phyloP scores from a whole-genome alignment of 2,888 invertebrate genomes.

The Venusia cambrica region DNA sequence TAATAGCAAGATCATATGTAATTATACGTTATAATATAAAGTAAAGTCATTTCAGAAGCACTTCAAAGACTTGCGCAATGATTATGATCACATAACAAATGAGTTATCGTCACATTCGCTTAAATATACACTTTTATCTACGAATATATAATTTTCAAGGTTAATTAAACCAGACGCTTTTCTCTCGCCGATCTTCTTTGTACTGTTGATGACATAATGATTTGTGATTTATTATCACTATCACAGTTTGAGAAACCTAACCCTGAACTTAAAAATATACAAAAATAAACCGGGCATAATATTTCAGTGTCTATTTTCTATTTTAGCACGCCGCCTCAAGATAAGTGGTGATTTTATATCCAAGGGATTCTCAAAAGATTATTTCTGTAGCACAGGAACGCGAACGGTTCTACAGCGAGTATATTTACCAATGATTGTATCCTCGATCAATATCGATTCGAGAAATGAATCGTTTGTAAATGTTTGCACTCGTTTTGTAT shows the following conservation, averaged over 20 bases:
- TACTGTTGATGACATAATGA: not conserved
- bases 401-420: slow-evolving; percentile 14
- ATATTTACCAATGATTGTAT: slow-evolving; percentile 17
- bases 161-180: slow-evolving; percentile 9
- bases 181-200: not conserved
- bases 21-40: not conserved
- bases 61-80: slow-evolving; percentile 13
- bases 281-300: no score
- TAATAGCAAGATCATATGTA: no score
- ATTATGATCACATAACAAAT: slow-evolving; percentile 16
- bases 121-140: slow-evolving; percentile 18
- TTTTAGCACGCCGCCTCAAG: not conserved
- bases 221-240: not conserved
- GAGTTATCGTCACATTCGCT: slow-evolving; percentile 16
- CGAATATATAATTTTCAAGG: slow-evolving; percentile 16
- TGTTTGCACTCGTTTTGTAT: slow-evolving; percentile 23
- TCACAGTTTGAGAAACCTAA: no score
- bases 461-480: slow-evolving; percentile 15
- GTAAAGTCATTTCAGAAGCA: not conserved
- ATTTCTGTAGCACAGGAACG: slow-evolving; percentile 17
- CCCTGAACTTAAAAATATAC: no score
- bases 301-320: not conserved
- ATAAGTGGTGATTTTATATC: slow-evolving; percentile 7
- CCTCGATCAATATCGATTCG: slow-evolving; percentile 9
- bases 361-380: slow-evolving; percentile 10